These are phyloP conservation scores for Emydura subglobosa DNA, from an alignment of 2,113 vertebrate genomes.

Conservation along the genomic window DNA sequence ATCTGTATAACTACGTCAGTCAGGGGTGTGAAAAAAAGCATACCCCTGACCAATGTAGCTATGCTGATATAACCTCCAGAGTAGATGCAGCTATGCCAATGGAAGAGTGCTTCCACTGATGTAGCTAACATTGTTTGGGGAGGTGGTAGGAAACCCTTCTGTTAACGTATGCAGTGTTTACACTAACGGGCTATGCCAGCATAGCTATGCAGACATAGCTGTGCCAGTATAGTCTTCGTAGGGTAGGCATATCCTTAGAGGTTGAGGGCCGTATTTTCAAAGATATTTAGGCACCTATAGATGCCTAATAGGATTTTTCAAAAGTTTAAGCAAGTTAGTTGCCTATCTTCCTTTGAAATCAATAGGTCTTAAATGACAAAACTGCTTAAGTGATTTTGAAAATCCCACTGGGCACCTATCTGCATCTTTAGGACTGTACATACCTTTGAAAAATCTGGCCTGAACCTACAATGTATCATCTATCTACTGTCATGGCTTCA, in stretches of 20 bases:
- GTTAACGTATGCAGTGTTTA: neutral
- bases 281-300: neutral
- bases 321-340: neutral
- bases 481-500: fast-evolving
- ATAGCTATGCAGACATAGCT: neutral
- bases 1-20: neutral
- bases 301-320: neutral
- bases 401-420: neutral
- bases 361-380: neutral
- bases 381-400: neutral
- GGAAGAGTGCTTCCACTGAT: neutral
- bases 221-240: neutral
- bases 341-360: neutral
- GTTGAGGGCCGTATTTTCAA: neutral
- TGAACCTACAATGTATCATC: fast-evolving
- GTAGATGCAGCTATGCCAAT: neutral
- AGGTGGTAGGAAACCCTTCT: neutral
- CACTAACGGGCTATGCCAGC: neutral
- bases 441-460: neutral
- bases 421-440: neutral
- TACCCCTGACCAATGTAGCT: neutral
- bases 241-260: neutral
- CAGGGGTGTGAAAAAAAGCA: neutral
- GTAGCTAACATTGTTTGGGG: neutral
- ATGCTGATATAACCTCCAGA: neutral